phyloP scores from a whole-genome alignment of 2,888 invertebrate species.

The Dasypolia templi region DNA sequence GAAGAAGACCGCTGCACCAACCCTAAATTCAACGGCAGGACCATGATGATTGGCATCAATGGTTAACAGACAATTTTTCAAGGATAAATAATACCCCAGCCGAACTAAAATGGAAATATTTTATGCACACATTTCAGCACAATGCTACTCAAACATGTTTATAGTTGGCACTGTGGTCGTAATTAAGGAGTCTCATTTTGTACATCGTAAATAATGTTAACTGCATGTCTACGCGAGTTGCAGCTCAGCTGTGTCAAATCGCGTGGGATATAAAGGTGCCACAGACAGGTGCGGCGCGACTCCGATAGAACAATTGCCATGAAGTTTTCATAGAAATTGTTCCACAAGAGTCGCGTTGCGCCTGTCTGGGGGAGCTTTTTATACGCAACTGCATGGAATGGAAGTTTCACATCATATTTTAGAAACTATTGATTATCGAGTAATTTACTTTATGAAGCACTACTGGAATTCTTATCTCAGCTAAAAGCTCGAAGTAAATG shows the following conservation, averaged over 20 bases:
- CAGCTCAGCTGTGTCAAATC: neutral
- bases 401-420: conserved; percentile 1
- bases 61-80: neutral
- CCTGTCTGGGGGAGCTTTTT: neutral
- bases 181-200: conserved; percentile 39
- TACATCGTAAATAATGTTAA: conserved; percentile 34
- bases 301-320: neutral
- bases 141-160: conserved; percentile 36
- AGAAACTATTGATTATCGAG: neutral
- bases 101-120: conserved; percentile 15
- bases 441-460: neutral
- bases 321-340: neutral
- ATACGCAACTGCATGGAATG: neutral
- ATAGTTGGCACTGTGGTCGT: conserved; percentile 23
- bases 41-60: neutral
- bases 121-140: conserved; percentile 17
- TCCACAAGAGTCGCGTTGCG: neutral
- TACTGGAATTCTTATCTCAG: neutral
- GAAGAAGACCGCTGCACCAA: no score
- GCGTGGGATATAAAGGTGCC: neutral
- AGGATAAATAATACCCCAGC: conserved; percentile 3
- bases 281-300: neutral
- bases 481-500: neutral
- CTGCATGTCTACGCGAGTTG: conserved; percentile 23
- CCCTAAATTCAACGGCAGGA: neutral